Evolutionary conservation across 1,140 invertebrate genomes (phyloP), one percentile per base, ranked within the genome.

Genomic region (Diachasma alloeum): DNA sequence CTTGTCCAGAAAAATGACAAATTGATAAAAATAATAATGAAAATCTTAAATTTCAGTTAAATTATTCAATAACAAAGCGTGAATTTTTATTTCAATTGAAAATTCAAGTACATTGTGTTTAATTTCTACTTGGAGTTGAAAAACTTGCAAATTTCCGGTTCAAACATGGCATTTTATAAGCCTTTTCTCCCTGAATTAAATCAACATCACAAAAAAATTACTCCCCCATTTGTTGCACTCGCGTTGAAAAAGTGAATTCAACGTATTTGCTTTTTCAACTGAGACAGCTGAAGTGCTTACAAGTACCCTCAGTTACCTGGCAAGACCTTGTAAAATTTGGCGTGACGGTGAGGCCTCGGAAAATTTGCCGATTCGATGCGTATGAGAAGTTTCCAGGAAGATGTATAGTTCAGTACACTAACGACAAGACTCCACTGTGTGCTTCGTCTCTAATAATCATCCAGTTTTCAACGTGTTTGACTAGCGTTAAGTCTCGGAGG

Each of bases 181-280:
- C 31, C 2, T 3, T 31, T 6, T 31, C 31, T 31, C 31, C 2
- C 31, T 31, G 2, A 6, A 31, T 6, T 31, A 31, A 31, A 31
- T 31, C 2, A 31, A 31, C 6, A n/a, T n/a, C n/a, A n/a, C n/a
- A n/a, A 31, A 31, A 31, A 31, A 31, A 31, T 6, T 3, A 31
- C 31, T 31, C 6, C 31, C 31, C 31, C 2, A 31, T 31, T 31
- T 31, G 2, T 3, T 31, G 2, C 2, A 6, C 2, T 31, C 31
- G 2, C 31, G 31, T 46, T 11, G 44, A 46, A 46, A 46, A 11
- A 11, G n/a, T 46, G n/a, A 46, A 46, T 46, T 46, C 1, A 46
- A 46, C n/a, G n/a, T n/a, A n/a, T 46, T 66, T 56, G 59, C 75
- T 77, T 77, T 77, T 72, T 59, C 53, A 70, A 36, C 46, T 67